phyloP scores from a whole-genome alignment of 2,113 vertebrate species.

The Fulmarus glacialis region DNA sequence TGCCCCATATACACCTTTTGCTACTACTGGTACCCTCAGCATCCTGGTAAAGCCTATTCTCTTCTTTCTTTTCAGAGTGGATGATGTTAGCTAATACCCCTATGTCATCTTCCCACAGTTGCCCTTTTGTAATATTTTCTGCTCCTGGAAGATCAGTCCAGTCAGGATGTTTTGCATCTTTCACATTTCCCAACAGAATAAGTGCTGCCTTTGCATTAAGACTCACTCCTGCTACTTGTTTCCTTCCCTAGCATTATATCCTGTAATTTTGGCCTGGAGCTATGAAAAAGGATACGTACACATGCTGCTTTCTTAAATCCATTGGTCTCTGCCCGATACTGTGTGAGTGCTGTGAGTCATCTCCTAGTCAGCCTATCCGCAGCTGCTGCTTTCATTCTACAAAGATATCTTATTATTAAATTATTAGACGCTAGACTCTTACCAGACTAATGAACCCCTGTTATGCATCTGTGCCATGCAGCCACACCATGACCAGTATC shows the following conservation, averaged over 20 bases:
- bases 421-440: background rate
- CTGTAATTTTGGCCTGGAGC: background rate
- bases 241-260: background rate
- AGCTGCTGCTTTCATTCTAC: background rate
- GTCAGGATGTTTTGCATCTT: background rate
- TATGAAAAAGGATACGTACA: background rate
- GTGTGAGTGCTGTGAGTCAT: background rate
- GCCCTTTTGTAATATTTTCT: background rate
- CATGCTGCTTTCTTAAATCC: background rate
- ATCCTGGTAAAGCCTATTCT: background rate
- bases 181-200: background rate
- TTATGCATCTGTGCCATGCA: rapidly evolving
- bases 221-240: background rate
- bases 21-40: background rate
- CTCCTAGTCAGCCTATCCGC: background rate
- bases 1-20: background rate
- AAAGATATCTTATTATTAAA: background rate
- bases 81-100: background rate
- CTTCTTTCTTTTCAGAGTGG: background rate
- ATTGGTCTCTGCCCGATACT: background rate
- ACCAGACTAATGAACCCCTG: background rate
- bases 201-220: background rate
- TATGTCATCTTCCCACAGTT: background rate
- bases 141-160: background rate
- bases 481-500: rapidly evolving